Percentiles rank a stretch among this genome's conserved stretches.
Conservation (phyloP, 2,888 invertebrate species). For the Amphimallon solstitiale region DNA sequence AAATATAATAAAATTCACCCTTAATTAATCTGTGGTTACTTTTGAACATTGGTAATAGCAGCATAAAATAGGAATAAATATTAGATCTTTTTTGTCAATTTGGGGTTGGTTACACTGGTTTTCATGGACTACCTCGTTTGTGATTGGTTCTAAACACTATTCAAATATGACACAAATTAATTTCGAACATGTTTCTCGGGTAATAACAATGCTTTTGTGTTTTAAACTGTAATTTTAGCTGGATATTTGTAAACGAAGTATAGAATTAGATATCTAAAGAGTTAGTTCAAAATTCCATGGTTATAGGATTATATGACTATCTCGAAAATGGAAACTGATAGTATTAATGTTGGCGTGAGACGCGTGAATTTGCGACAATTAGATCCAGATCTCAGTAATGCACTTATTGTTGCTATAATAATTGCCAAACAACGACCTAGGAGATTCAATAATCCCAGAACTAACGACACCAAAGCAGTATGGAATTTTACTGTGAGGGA, state of each 20-base stretch:
- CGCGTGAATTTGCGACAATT: slow-evolving; percentile 54
- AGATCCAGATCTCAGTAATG: slow-evolving; percentile 54
- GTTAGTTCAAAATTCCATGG: neutral
- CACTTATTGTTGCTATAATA: slow-evolving; percentile 68
- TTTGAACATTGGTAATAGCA: too few relatives aligned
- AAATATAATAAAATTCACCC: too few relatives aligned
- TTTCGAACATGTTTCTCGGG: too few relatives aligned
- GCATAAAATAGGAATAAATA: too few relatives aligned
- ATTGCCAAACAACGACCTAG: slow-evolving; percentile 74
- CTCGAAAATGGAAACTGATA: slow-evolving; percentile 40
- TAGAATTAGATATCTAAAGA: neutral
- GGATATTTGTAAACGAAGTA: neutral
- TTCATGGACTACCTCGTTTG: neutral
- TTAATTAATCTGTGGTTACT: too few relatives aligned
- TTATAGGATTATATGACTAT: neutral
- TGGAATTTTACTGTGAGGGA: slow-evolving; percentile 82
- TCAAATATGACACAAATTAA: too few relatives aligned
- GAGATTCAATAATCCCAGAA: slow-evolving; percentile 65
- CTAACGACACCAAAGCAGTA: slow-evolving; percentile 72
- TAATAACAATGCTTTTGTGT: too few relatives aligned
- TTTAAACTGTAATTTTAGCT: too few relatives aligned
- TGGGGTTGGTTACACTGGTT: too few relatives aligned
- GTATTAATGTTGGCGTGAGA: slow-evolving; percentile 45
- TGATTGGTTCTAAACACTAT: neutral
- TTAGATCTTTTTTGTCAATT: too few relatives aligned